Evolutionary conservation across 2,888 invertebrate species (phyloP).

Genomic region (Oxystoma pomonae): DNA sequence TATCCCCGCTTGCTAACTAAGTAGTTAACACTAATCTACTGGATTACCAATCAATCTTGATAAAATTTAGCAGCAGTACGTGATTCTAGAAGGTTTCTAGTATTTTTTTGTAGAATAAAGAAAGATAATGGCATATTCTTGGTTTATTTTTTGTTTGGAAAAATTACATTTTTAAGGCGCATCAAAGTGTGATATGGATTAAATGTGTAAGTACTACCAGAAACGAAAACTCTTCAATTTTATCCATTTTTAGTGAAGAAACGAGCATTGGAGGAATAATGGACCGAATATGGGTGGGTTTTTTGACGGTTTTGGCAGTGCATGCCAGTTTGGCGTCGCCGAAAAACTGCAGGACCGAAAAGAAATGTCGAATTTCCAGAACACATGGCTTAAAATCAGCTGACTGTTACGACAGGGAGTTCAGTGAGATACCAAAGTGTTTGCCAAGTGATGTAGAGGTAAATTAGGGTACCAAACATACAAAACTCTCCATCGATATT

Average conservation of each 20-base stretch:
- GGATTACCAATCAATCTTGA: not conserved
- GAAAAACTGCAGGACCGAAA: constrained; percentile 29
- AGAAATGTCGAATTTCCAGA: constrained; percentile 31
- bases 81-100: not conserved
- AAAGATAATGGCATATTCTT: too few relatives aligned
- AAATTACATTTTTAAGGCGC: too few relatives aligned
- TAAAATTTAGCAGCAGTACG: not conserved
- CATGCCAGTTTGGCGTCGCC: not conserved
- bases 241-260: not conserved
- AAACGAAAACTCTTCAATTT: too few relatives aligned
- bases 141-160: too few relatives aligned
- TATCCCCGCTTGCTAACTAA: too few relatives aligned
- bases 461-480: too few relatives aligned
- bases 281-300: not conserved
- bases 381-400: constrained; percentile 38
- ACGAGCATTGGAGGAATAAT: not conserved
- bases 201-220: too few relatives aligned
- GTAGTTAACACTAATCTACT: too few relatives aligned
- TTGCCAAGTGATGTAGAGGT: constrained; percentile 41
- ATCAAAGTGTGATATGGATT: too few relatives aligned
- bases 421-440: constrained; percentile 40
- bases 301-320: not conserved
- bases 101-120: too few relatives aligned
- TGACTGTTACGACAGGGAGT: constrained; percentile 40
- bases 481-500: too few relatives aligned